A percentile compares a stretch with the other conserved stretches of the same genome.
Conservation (phyloP, 2,797 vertebrate genomes). For the Stomatorhinus walkeri region DNA sequence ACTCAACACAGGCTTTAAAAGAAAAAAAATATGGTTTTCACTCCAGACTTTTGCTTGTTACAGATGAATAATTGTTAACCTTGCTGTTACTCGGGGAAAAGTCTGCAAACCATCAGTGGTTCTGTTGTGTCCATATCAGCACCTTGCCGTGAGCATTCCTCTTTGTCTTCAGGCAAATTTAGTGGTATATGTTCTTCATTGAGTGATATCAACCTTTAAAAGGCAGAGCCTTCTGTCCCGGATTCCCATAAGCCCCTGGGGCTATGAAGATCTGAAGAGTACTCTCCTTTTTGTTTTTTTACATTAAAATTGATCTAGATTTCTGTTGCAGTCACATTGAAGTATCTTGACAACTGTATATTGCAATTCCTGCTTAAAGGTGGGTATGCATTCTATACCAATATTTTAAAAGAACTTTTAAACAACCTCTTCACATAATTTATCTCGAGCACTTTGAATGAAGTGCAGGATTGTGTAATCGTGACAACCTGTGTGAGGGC, state of each 20-base stretch:
- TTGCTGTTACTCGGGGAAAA: not conserved
- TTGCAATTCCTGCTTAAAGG: not conserved
- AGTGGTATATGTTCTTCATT: not conserved
- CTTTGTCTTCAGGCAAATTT: not conserved
- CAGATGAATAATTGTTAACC: not conserved
- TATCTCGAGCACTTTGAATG: not conserved
- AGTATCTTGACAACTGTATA: not conserved
- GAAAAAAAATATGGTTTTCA: not conserved
- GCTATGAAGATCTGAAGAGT: not conserved
- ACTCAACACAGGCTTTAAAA: not conserved
- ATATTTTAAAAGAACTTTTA: not conserved
- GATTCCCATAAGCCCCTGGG: not conserved
- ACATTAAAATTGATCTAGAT: not conserved
- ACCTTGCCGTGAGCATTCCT: not conserved
- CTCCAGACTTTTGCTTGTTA: not conserved
- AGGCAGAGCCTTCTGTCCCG: not conserved
- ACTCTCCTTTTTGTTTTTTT: not conserved
- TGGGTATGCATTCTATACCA: not conserved
- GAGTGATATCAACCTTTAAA: slow-evolving; percentile 1
- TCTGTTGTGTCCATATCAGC: not conserved
- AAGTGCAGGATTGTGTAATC: not conserved
- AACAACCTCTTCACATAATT: not conserved
- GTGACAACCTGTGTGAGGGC: not conserved
- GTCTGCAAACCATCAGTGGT: not conserved
- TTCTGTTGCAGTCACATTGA: not conserved